Evolutionary conservation across 2,888 invertebrate genomes (phyloP), one percentile per base, ranked within the genome.

Genomic region (Hyppa rectilinea): DNA sequence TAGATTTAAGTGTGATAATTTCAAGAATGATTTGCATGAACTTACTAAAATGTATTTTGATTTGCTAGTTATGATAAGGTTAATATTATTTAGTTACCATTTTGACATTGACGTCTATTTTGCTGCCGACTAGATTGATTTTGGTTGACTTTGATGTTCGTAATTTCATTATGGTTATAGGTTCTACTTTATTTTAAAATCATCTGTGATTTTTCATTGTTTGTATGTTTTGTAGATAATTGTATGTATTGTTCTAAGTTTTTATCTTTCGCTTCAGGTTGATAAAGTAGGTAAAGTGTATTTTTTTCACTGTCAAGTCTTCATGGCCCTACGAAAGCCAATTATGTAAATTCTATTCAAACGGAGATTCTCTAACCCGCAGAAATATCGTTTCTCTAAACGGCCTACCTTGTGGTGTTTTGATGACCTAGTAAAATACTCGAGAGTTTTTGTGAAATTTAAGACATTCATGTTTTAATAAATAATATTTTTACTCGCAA

Each of bases 311-410:
- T 77, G 63, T 76, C 36, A 45, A 20, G 31, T 29, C 34, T 45
- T 17, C 36, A n/a, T 38, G 49, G 59, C 62, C 38, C 50, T 60
- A 38, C 17, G 45, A 47, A 64, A 71, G 38, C n/a, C 36, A n/a
- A 40, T 71, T 75, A 71, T 75, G 60, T 60, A 64, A 64, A 75
- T 75, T 64, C 36, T 31, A 76, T 61, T 49, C 60, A 65, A 77
- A 40, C 40, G 56, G 55, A 61, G 60, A 61, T 71, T 61, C 47
- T 63, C 45, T 58, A 47, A 59, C 58, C 59, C 38, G 7, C 34
- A 20, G 23, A 38, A 58, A 61, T 26, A 36, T 59, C 40, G 53
- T 55, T 76, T 76, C 43, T 61, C 47, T 47, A 47, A 47, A 40
- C 5, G n/a, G n/a, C 10, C 40, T 61, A 70, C 36, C 17, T 26